Evolutionary conservation across 2,113 vertebrate genomes (phyloP).

Genomic region (Pungitius pungitius): DNA sequence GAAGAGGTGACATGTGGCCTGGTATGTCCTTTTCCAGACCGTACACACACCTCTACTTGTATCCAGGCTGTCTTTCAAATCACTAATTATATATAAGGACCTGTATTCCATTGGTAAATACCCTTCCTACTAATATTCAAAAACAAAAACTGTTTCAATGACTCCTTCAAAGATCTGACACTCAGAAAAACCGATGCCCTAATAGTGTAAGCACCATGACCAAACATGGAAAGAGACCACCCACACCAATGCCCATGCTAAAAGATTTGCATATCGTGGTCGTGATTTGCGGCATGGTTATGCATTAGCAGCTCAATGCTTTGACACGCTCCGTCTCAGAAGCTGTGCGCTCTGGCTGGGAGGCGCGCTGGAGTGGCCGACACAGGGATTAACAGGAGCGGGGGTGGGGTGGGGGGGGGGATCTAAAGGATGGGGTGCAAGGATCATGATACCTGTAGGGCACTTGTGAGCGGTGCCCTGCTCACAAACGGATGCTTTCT

Average conservation of each 20-base stretch:
- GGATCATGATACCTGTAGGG: conserved; percentile 66
- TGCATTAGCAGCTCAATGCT: conserved; percentile 75
- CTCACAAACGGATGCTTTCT: conserved; percentile 38
- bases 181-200: neutral
- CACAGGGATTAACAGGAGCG: conserved; percentile 77
- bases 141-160: neutral
- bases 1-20: neutral
- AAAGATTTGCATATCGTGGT: conserved; percentile 69
- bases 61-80: neutral
- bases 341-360: conserved; percentile 53
- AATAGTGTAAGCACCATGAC: conserved; percentile 36
- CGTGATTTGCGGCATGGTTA: conserved; percentile 73
- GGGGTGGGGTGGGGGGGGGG: conserved; percentile 8
- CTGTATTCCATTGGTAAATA: neutral
- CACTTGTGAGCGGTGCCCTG: conserved; percentile 57
- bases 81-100: neutral
- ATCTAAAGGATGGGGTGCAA: conserved; percentile 38
- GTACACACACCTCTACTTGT: neutral
- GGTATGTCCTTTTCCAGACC: neutral
- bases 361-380: conserved; percentile 78
- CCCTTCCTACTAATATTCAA: neutral
- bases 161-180: neutral
- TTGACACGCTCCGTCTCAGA: conserved; percentile 72
- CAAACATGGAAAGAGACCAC: conserved; percentile 61
- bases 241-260: conserved; percentile 61